These are phyloP conservation scores for Nanorana parkeri DNA, from an alignment of 2,113 vertebrate species.

Conservation along the genomic window DNA sequence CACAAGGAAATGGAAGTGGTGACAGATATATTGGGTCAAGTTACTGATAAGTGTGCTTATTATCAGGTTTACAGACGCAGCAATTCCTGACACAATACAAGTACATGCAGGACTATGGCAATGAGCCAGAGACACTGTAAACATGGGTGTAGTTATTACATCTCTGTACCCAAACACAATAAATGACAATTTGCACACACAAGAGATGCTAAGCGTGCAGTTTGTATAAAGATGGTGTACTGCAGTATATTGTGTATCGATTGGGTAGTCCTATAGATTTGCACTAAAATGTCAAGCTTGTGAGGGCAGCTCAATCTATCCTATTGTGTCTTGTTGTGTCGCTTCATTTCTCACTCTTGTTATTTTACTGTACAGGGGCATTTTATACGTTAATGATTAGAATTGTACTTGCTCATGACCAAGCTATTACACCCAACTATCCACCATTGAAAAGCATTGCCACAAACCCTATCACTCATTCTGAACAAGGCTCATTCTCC, in stretches of 20 bases:
- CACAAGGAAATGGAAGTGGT: too few relatives aligned
- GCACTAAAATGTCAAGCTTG: not conserved
- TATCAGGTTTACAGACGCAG: not conserved
- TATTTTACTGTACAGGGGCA: too few relatives aligned
- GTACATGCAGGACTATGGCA: not conserved
- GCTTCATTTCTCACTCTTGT: too few relatives aligned
- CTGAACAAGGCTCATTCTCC: too few relatives aligned
- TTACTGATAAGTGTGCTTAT: constrained; percentile 9
- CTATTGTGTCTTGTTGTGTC: too few relatives aligned
- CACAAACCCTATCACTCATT: too few relatives aligned
- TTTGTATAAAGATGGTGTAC: not conserved
- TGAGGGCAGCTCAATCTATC: too few relatives aligned
- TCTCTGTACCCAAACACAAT: not conserved
- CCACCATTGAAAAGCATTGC: too few relatives aligned
- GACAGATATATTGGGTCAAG: not conserved
- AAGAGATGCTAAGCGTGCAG: not conserved
- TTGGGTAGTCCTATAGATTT: not conserved
- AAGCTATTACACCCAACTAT: too few relatives aligned
- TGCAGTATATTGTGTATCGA: constrained; percentile 13
- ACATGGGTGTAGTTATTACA: not conserved
- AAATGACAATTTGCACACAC: not conserved
- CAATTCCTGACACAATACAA: not conserved
- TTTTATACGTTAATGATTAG: too few relatives aligned
- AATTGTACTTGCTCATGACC: too few relatives aligned
- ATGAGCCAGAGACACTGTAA: not conserved